Base-by-base conservation (phyloP, 2,113 vertebrate genomes). In the Lutjanus erythropterus region DNA sequence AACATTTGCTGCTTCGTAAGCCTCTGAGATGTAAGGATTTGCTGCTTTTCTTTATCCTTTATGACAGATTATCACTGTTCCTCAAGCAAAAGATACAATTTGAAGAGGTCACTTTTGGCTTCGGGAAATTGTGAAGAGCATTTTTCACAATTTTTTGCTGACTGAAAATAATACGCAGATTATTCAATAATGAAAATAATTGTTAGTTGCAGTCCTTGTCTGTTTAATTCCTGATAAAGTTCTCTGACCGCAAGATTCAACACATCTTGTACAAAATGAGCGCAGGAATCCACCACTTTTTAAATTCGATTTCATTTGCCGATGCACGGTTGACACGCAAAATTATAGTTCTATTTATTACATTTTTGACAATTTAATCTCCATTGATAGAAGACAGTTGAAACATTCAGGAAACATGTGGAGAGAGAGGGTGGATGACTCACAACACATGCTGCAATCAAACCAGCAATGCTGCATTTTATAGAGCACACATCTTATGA, bases 381-480 rank as follows among this genome's bases (percentile, higher is more conserved):
- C 25, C 18, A 6, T 31, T 60, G 23, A 53, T 11, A 25, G 53
- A 52, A 71, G 12, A 56, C 60, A 60, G 55, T 9, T 29, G 55
- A 23, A 1, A 49, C 21, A 52, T 42, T 42, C 25, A 21, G n/a
- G 42, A 46, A 75, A 70, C 42, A 42, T 35, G 27, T 56, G 31
- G 31, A 55, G 58, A 70, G 52, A 67, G 52, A 67, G 18, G 9
- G 21, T 27, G 21, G 41, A 58, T 18, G 50, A 21, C 35, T 60
- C 33, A 11, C 47, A 71, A 52, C 56, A 44, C 5, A 70, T n/a
- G 47, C 76, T 69, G 31, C 68, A 58, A 37, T 79, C 68, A 41
- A 25, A 80, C 42, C 49, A 46, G 53, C 23, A 21, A 15, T 25
- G 44, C 59, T 79, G 23, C 23, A 61, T 8, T 29, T 15, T 23